phyloP scores from a whole-genome alignment of 2,113 vertebrate species.

The Cyphotilapia sp. region DNA sequence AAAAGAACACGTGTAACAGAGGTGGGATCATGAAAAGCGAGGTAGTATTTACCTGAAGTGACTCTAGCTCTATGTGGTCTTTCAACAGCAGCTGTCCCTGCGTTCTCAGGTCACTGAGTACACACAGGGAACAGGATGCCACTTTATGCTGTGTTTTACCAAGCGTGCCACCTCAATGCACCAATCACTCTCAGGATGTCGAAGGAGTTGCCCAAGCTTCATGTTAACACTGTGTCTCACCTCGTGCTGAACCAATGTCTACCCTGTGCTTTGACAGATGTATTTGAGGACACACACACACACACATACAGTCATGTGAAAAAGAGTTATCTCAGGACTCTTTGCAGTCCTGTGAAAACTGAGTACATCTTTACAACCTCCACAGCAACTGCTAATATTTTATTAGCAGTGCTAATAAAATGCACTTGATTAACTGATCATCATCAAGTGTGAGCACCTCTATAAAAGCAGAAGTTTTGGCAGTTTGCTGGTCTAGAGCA shows the following conservation, averaged over 20 bases:
- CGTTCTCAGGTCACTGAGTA: not conserved
- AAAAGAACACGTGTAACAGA: not conserved
- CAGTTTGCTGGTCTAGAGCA: not conserved
- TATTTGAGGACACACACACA: not conserved
- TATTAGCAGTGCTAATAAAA: not conserved
- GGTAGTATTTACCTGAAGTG: not conserved
- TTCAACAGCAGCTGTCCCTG: not conserved
- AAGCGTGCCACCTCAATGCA: not conserved
- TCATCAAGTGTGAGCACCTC: not conserved
- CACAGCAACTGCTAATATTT: not conserved
- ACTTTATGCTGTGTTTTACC: not conserved
- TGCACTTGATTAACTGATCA: not conserved
- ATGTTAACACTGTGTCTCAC: not conserved
- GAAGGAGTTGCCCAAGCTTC: not conserved
- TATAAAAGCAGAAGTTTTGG: not conserved
- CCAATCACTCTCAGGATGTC: not conserved
- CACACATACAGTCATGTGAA: not conserved
- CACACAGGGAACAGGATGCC: not conserved
- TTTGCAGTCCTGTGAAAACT: not conserved
- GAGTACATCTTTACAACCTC: not conserved
- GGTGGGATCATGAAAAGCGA: not conserved
- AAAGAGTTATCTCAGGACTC: not conserved
- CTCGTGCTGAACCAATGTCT: not conserved
- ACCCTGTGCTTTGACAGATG: not conserved
- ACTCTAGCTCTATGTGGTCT: not conserved